phyloP scores from a whole-genome alignment of 1,140 invertebrate species.

The Bactericera cockerelli region DNA sequence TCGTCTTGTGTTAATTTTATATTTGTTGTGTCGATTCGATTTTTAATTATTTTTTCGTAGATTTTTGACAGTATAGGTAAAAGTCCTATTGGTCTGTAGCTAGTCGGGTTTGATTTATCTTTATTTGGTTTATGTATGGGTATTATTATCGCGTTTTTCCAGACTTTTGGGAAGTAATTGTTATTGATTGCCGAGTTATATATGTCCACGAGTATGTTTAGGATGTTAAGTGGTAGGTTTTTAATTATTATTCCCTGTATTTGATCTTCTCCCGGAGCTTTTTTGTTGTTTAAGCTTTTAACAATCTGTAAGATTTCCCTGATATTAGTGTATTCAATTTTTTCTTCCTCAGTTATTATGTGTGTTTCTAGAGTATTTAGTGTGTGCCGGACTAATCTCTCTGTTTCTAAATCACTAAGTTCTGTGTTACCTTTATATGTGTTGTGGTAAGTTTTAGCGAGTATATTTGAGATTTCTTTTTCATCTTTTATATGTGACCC shows the following conservation, averaged over 20 bases:
- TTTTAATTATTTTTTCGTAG: slow-evolving; percentile 23
- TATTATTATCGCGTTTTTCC: slow-evolving; percentile 28
- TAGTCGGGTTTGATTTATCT: slow-evolving; percentile 19
- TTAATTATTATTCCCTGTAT: slow-evolving; percentile 20
- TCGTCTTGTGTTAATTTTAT: slow-evolving; percentile 8
- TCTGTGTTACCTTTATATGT: background rate
- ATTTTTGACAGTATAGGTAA: slow-evolving; percentile 24
- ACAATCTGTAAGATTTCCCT: background rate
- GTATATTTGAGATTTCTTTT: background rate
- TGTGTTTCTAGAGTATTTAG: background rate
- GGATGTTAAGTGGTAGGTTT: slow-evolving; percentile 20
- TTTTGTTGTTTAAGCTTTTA: slow-evolving; percentile 9
- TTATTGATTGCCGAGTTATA: slow-evolving; percentile 23
- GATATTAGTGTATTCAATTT: background rate
- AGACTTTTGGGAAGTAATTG: slow-evolving; percentile 22
- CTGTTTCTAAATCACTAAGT: background rate
- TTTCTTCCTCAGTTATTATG: background rate
- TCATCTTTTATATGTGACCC: background rate
- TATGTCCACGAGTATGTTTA: slow-evolving; percentile 23
- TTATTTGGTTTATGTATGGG: slow-evolving; percentile 29
- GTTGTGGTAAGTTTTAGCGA: background rate
- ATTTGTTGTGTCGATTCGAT: slow-evolving; percentile 9
- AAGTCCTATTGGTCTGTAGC: slow-evolving; percentile 28
- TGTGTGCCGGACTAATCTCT: background rate
- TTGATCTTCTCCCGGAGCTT: slow-evolving; percentile 25